Evolutionary conservation across 2,797 vertebrate species (phyloP), one percentile per base, ranked within the genome.

Genomic region (Urophycis tenuis): DNA sequence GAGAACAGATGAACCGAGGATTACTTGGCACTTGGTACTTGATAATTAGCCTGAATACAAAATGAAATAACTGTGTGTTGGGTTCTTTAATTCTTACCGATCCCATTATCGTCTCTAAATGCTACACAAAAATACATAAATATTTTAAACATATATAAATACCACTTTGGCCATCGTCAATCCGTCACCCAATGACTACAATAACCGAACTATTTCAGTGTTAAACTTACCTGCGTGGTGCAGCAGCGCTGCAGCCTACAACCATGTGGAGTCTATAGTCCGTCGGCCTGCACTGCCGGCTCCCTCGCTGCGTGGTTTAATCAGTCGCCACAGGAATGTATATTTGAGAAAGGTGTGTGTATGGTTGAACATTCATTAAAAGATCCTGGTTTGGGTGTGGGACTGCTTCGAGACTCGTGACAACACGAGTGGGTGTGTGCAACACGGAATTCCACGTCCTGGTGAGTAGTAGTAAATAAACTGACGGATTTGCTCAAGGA

Each of bases 381-480:
- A 92, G 88, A 94, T 94, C 94, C 94, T 94, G 94, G 75, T 88
- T 87, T 89, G 93, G 94, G 94, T 89, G 93, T 94, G 92, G 91
- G 84, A 89, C 85, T 31, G 78, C 25, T n/a, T 29, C 25, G 39
- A 67, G 75, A 64, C 72, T 83, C 41, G 49, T 74, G 75, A 84
- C 71, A 19, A n/a, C 73, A 72, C 64, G 79, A 86, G 87, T 76
- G 90, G 89, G 89, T 91, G 92, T 88, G 79, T 67, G 60, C 53
- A 60, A 89, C 83, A 87, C 82, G 87, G 88, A 92, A 82, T 86
- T 84, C 78, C 33, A 90, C 3, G 88, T 91, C 90, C 88, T 87
- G 89, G 86, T 79, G 39, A 85, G 82, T 80, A 22, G 79, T 85
- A 83, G 88, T 81, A 92, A 92, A 92, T 87, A 93, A 85, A 86